These are phyloP conservation scores for Prorops nasuta DNA, from an alignment of 1,140 invertebrate genomes.

Conservation along the genomic window DNA sequence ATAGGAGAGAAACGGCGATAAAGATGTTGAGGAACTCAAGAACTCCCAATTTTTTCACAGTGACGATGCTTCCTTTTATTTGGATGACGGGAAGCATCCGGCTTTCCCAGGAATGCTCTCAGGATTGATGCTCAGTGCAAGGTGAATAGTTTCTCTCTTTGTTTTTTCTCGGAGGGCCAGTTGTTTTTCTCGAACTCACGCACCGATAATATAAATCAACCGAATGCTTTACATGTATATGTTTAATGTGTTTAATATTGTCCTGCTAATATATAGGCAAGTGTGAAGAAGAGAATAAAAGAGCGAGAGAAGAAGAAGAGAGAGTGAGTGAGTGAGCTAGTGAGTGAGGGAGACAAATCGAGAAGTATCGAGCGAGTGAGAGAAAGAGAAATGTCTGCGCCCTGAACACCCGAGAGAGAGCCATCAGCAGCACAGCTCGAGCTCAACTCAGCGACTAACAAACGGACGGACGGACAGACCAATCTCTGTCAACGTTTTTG, in stretches of 20 bases:
- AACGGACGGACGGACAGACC: slow-evolving; percentile 25
- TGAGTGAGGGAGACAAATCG: slow-evolving; percentile 7
- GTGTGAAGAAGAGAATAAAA: too few species aligned
- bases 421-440: background rate
- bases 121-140: too few species aligned
- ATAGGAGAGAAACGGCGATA: too few species aligned
- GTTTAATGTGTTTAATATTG: too few species aligned
- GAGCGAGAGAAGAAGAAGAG: slow-evolving; percentile 13
- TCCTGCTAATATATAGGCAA: too few species aligned
- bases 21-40: slow-evolving; percentile 23
- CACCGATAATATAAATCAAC: too few species aligned
- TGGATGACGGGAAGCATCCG: too few species aligned
- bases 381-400: slow-evolving; percentile 24
- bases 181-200: too few species aligned
- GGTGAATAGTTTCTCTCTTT: too few species aligned
- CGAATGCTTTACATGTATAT: too few species aligned
- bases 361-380: slow-evolving; percentile 19
- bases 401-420: slow-evolving; percentile 2
- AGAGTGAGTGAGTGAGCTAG: background rate
- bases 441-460: background rate
- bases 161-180: too few species aligned
- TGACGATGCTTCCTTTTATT: slow-evolving; percentile 20
- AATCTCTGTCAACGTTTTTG: background rate
- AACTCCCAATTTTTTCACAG: slow-evolving; percentile 17
- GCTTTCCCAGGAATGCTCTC: too few species aligned